A percentile compares a stretch with the other conserved stretches of the same genome.
Conservation (phyloP, 2,113 vertebrate genomes). For the Regulus satrapa region DNA sequence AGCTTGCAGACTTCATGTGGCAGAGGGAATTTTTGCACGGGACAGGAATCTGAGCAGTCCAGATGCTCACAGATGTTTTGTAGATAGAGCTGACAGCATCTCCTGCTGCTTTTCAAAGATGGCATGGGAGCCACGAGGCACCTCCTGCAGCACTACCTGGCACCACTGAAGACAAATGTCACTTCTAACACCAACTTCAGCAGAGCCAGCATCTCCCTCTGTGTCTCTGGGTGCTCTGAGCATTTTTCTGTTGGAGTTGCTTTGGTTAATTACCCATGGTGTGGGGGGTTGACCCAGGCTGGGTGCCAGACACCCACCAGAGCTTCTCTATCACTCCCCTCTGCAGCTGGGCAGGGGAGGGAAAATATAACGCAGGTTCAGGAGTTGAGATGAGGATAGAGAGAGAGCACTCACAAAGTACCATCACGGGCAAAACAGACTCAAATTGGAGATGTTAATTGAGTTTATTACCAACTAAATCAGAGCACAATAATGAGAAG, state of each 20-base stretch:
- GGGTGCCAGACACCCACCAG: background rate
- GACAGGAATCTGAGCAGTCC: background rate
- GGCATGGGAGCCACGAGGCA: background rate
- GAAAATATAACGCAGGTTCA: background rate
- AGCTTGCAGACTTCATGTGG: background rate
- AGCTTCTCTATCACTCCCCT: background rate
- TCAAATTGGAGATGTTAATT: background rate
- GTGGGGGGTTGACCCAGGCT: background rate
- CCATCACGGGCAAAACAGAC: fast-evolving
- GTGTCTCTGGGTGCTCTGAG: background rate
- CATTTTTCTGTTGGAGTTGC: background rate
- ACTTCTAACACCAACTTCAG: background rate
- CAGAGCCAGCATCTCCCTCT: background rate
- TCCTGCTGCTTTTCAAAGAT: background rate
- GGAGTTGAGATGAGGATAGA: background rate
- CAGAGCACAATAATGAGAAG: background rate
- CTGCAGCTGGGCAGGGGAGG: background rate
- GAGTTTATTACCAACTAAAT: background rate
- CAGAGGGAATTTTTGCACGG: background rate
- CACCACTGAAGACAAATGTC: background rate
- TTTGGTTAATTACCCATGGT: background rate
- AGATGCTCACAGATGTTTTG: background rate
- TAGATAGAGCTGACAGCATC: background rate
- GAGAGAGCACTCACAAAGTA: background rate
- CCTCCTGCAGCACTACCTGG: background rate